These are phyloP conservation scores for Drosophila sucinea DNA, from an alignment of 1,140 invertebrate genomes.

Conservation along the genomic window DNA sequence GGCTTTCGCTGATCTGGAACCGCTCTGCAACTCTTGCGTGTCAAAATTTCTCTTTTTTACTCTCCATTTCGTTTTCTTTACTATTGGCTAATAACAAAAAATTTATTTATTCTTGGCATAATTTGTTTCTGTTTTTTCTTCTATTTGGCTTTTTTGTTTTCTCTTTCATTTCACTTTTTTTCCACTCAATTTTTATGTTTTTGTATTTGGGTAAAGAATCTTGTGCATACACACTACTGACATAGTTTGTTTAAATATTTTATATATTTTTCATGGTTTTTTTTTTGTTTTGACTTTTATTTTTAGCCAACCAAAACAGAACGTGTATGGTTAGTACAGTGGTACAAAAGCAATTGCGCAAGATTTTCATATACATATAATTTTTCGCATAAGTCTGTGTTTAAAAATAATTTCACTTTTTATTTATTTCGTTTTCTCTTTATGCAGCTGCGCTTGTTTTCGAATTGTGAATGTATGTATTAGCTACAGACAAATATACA, in stretches of 20 bases:
- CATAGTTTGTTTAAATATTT: slow-evolving; percentile 53
- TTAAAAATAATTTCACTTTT: slow-evolving; percentile 55
- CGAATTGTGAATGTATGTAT: slow-evolving; percentile 9
- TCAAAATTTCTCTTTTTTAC: neutral
- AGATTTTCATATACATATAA: slow-evolving; percentile 1
- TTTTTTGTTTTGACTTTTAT: slow-evolving; percentile 42
- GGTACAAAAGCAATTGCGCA: slow-evolving; percentile 26
- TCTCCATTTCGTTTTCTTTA: slow-evolving; percentile 5
- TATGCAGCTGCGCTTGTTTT: slow-evolving; percentile 30
- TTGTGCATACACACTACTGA: slow-evolving; percentile 79
- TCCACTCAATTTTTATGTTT: slow-evolving; percentile 6
- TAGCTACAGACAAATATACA: too few relatives aligned
- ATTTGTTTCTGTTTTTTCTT: slow-evolving; percentile 31
- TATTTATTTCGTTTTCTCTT: slow-evolving; percentile 11
- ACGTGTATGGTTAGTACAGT: slow-evolving; percentile 33
- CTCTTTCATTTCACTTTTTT: slow-evolving; percentile 36
- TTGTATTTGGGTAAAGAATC: slow-evolving; percentile 39
- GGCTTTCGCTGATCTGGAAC: neutral
- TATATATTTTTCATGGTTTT: slow-evolving; percentile 20
- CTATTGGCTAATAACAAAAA: slow-evolving; percentile 54
- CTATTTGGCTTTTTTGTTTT: slow-evolving; percentile 37
- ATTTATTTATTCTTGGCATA: slow-evolving; percentile 35
- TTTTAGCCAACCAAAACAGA: slow-evolving; percentile 32
- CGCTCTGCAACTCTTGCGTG: neutral
- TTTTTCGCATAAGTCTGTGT: slow-evolving; percentile 15